Percentiles rank a stretch among this genome's conserved stretches.
Conservation (phyloP, 1,140 invertebrate genomes). For the Sipha flava region DNA sequence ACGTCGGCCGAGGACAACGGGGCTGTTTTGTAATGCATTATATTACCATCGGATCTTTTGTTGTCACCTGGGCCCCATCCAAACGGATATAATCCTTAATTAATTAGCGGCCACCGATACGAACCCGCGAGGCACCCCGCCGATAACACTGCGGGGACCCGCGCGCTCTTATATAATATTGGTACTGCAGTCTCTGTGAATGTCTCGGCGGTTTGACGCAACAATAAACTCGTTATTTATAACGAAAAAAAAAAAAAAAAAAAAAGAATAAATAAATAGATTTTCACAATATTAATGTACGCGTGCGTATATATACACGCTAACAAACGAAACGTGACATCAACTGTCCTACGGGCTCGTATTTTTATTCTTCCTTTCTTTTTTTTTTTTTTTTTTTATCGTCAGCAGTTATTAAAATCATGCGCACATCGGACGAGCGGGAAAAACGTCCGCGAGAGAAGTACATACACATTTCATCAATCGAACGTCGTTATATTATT, state of each 20-base stretch:
- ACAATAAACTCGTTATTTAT: conserved; percentile 28
- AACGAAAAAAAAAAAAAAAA: not conserved
- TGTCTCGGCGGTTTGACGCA: conserved; percentile 8
- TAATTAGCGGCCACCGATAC: conserved; percentile 13
- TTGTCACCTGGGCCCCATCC: conserved; percentile 11
- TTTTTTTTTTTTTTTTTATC: not conserved
- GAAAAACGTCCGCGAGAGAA: not conserved
- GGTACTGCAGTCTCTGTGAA: no score
- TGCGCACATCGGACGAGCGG: not conserved
- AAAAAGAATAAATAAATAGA: not conserved
- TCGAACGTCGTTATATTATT: not conserved
- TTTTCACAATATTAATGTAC: no score
- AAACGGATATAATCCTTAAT: conserved; percentile 28
- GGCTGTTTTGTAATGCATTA: not conserved
- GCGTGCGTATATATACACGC: no score
- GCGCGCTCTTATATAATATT: not conserved
- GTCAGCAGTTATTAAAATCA: not conserved
- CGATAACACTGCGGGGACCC: not conserved
- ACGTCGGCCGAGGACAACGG: not conserved
- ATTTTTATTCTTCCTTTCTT: not conserved
- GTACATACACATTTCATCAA: not conserved
- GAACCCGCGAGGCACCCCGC: not conserved
- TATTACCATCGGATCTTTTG: not conserved
- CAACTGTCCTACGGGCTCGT: not conserved
- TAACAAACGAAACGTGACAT: not conserved